Percentiles rank a stretch among this genome's conserved stretches.
These are phyloP conservation scores for Lithobates sylvaticus DNA, from an alignment of 2,797 vertebrate species.

Conservation along the genomic window DNA sequence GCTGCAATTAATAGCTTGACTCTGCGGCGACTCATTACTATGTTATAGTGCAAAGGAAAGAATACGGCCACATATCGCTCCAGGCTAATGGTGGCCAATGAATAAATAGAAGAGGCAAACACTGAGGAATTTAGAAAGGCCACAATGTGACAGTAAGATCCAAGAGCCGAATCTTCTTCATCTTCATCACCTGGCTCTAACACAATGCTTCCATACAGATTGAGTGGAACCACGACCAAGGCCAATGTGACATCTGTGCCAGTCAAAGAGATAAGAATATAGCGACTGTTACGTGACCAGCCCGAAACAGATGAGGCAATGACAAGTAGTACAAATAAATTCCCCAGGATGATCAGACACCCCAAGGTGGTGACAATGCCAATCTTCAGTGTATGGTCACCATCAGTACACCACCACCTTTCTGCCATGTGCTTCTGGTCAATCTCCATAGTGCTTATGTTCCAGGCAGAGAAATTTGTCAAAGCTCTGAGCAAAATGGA, in stretches of 20 bases:
- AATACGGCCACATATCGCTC: slow-evolving; percentile 84
- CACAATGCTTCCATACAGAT: slow-evolving; percentile 80
- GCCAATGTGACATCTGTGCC: slow-evolving; percentile 83
- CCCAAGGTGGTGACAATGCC: slow-evolving; percentile 78
- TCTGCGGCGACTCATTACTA: slow-evolving; percentile 77
- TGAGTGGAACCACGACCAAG: slow-evolving; percentile 84
- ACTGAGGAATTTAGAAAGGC: slow-evolving; percentile 83
- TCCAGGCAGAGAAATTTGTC: slow-evolving; percentile 48
- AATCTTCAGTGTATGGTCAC: slow-evolving; percentile 73
- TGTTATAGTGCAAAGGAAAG: slow-evolving; percentile 80
- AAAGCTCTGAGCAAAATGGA: slow-evolving; percentile 20
- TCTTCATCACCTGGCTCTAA: slow-evolving; percentile 76
- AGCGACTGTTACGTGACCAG: slow-evolving; percentile 84
- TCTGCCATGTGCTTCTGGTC: neutral
- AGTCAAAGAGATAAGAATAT: slow-evolving; percentile 82
- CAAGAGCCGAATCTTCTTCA: slow-evolving; percentile 60
- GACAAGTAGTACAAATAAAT: slow-evolving; percentile 81
- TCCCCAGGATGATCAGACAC: slow-evolving; percentile 81
- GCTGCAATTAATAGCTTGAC: slow-evolving; percentile 78
- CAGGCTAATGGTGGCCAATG: slow-evolving; percentile 80
- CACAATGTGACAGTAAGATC: slow-evolving; percentile 78
- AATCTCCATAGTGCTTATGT: neutral
- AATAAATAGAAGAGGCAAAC: slow-evolving; percentile 86
- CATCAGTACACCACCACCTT: neutral
- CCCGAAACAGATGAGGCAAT: slow-evolving; percentile 84